phyloP scores from a whole-genome alignment of 2,888 invertebrate species.

The Linyphia triangularis region DNA sequence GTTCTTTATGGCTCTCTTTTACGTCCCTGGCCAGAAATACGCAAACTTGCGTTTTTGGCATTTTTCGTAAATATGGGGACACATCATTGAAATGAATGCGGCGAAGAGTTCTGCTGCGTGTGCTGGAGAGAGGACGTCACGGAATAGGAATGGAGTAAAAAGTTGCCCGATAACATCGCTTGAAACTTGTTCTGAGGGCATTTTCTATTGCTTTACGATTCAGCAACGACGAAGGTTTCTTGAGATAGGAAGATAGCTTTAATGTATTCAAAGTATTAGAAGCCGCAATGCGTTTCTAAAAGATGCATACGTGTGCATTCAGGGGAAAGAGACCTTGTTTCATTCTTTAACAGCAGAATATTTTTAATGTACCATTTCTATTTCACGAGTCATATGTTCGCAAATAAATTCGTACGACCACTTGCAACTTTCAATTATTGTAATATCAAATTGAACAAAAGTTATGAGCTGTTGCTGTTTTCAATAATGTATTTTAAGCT shows the following conservation, averaged over 20 bases:
- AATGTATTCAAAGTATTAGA: background rate
- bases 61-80: background rate
- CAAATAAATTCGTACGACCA: too few relatives aligned
- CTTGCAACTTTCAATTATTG: too few relatives aligned
- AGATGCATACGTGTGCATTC: background rate
- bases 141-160: background rate
- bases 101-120: too few relatives aligned
- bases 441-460: too few relatives aligned
- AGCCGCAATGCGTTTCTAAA: background rate
- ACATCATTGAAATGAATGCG: background rate
- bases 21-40: background rate
- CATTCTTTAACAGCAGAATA: background rate
- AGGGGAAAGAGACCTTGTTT: background rate
- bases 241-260: background rate
- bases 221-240: background rate
- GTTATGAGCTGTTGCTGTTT: too few relatives aligned
- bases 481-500: too few relatives aligned
- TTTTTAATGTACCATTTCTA: too few relatives aligned
- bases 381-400: too few relatives aligned
- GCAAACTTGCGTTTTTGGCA: background rate
- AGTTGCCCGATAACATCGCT: background rate
- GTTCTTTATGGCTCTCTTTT: background rate
- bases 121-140: background rate
- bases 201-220: background rate
- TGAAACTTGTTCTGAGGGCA: background rate